Evolutionary conservation across 2,888 invertebrate genomes (phyloP).

Genomic region (Hybos culiciformis): DNA sequence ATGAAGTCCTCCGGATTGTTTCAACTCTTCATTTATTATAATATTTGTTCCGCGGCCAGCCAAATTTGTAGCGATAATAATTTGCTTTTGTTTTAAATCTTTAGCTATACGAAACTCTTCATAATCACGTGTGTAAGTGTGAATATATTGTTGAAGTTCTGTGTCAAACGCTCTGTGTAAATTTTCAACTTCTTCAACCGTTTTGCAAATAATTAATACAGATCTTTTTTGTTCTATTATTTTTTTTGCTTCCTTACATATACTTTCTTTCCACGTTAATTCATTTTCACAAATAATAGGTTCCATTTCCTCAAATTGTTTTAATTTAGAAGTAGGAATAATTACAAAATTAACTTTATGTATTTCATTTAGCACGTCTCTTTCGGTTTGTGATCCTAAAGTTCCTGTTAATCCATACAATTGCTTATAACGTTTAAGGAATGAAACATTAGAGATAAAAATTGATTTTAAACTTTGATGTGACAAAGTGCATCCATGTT

Average conservation of each 20-base stretch:
- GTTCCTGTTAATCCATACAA: slow-evolving; percentile 33
- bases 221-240: not conserved
- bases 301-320: not conserved
- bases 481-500: slow-evolving; percentile 21
- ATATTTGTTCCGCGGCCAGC: slow-evolving; percentile 33
- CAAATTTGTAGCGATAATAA: slow-evolving; percentile 31
- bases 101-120: not conserved
- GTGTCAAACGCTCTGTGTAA: not conserved
- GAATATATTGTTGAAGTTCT: not conserved
- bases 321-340: slow-evolving; percentile 22
- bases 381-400: slow-evolving; percentile 24
- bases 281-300: not conserved
- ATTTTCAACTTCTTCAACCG: not conserved
- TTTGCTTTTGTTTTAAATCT: slow-evolving; percentile 14
- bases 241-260: not conserved
- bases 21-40: slow-evolving; percentile 18
- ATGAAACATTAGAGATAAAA: slow-evolving; percentile 30
- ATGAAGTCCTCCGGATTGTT: slow-evolving; percentile 26
- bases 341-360: slow-evolving; percentile 23
- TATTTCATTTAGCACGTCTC: slow-evolving; percentile 21
- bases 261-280: not conserved
- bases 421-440: slow-evolving; percentile 16
- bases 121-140: slow-evolving; percentile 5
- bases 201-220: not conserved
- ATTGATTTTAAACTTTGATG: slow-evolving; percentile 26